Percentiles rank a stretch among this genome's conserved stretches.
phyloP scores from a whole-genome alignment of 2,888 invertebrate species.

The Drosophila multiciliata region DNA sequence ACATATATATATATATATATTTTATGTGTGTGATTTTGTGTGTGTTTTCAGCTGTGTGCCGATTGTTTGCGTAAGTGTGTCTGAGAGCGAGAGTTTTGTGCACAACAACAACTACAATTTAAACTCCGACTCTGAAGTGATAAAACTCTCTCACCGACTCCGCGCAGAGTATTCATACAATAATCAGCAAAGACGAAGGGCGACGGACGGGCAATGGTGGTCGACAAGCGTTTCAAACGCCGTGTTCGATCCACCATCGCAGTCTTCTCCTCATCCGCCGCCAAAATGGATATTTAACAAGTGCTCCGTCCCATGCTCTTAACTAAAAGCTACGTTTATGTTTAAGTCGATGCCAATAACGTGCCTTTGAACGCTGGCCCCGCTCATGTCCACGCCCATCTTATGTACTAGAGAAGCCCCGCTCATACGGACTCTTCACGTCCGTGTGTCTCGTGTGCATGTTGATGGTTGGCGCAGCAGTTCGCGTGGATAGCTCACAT shows the following conservation, averaged over 20 bases:
- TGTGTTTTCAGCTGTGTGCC: constrained; percentile 24
- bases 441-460: constrained; percentile 87
- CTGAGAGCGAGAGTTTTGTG: constrained; percentile 78
- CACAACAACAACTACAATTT: constrained; percentile 81
- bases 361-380: constrained; percentile 49
- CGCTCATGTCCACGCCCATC: constrained; percentile 51
- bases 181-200: constrained; percentile 49
- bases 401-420: constrained; percentile 83
- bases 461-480: constrained; percentile 86
- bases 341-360: constrained; percentile 72
- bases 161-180: constrained; percentile 76
- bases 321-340: constrained; percentile 78
- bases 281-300: constrained; percentile 17
- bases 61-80: constrained; percentile 50
- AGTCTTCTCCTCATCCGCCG: constrained; percentile 40
- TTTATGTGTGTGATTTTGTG: constrained; percentile 26
- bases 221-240: constrained; percentile 64
- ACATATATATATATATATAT: background rate
- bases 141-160: constrained; percentile 81
- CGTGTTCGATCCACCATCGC: constrained; percentile 34
- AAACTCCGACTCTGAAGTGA: constrained; percentile 78
- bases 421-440: constrained; percentile 83
- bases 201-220: constrained; percentile 32
- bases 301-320: constrained; percentile 34
- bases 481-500: constrained; percentile 86